These are phyloP conservation scores for Otolemur crassicaudatus DNA, from an alignment of 2,797 vertebrate species.

Conservation along the genomic window DNA sequence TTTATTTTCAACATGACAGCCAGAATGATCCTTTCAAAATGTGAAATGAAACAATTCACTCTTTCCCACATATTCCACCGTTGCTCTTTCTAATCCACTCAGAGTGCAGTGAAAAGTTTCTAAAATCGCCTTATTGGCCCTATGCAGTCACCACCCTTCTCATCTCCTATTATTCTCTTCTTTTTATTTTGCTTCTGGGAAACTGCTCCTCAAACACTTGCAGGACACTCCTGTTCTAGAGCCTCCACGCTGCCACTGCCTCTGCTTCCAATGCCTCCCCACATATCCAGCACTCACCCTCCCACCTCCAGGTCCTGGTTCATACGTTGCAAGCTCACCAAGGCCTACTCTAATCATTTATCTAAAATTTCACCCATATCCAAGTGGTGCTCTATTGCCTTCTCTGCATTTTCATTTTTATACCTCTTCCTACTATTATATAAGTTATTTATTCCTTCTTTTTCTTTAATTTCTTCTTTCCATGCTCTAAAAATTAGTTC, in stretches of 20 bases:
- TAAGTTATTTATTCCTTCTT: not conserved
- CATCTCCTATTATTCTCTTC: not conserved
- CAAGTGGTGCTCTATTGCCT: not conserved
- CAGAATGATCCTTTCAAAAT: not conserved
- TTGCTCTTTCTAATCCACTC: not conserved
- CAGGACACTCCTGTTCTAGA: not conserved
- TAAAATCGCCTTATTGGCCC: not conserved
- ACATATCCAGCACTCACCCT: not conserved
- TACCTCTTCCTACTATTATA: not conserved
- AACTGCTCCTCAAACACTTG: not conserved
- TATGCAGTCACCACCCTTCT: rapidly evolving
- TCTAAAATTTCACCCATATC: not conserved
- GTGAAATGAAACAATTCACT: not conserved
- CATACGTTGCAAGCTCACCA: not conserved
- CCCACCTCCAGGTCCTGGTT: not conserved
- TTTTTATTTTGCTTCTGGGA: not conserved
- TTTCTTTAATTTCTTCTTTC: not conserved
- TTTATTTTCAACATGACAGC: not conserved
- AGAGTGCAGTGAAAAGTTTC: not conserved
- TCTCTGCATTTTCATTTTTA: not conserved
- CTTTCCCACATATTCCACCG: not conserved
- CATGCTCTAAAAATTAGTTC: not conserved
- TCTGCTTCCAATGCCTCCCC: not conserved
- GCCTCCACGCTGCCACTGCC: not conserved
- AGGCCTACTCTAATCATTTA: not conserved